Evolutionary conservation across 1,140 invertebrate species (phyloP), one percentile per base, ranked within the genome.

Genomic region (Leptonema lineaticorne): DNA sequence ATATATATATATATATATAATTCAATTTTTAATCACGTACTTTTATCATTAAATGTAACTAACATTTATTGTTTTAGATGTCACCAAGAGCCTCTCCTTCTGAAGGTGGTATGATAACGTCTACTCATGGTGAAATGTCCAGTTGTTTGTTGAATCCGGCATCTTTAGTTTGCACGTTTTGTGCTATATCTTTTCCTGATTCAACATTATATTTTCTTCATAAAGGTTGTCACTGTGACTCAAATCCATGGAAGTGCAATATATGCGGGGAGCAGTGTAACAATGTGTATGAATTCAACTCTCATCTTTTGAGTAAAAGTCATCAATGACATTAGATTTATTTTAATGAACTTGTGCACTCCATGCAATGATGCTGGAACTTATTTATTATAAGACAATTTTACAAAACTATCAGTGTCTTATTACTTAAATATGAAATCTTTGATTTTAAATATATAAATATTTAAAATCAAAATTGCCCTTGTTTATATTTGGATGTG

Each of bases 171-270:
- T 95, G 93, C 78, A 85, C 88, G 18, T 94, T 94, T 77, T 98
- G 96, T 81, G 90, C 92, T 70, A 97, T 98, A 70, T 89, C 93
- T 6, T 98, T 97, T 81, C 92, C 93, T 1, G 95, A 98, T 82
- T 92, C 93, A 75, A 97, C 95, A 0, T 84, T 98, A 28, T 98
- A 97, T 82, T 95, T 97, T 81, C 85, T 98, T 56, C 96, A 98
- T 84, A 97, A 97, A 84, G 95, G 95, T 69, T 94, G 96, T 78
- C 96, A 98, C 83, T 95, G 93, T 71, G 93, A 97, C 74, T 92
- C 93, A 69, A 96, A 97, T 83, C 95, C 96, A 0, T 98, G 95
- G 94, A 95, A 95, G 80, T 98, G 96, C 81, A 98, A 98, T 83
- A 93, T 97, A 73, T 98, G 96, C 79, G 95, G 95, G 26, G 92